Evolutionary conservation across 2,113 vertebrate species (phyloP).

Genomic region (Balaeniceps rex): DNA sequence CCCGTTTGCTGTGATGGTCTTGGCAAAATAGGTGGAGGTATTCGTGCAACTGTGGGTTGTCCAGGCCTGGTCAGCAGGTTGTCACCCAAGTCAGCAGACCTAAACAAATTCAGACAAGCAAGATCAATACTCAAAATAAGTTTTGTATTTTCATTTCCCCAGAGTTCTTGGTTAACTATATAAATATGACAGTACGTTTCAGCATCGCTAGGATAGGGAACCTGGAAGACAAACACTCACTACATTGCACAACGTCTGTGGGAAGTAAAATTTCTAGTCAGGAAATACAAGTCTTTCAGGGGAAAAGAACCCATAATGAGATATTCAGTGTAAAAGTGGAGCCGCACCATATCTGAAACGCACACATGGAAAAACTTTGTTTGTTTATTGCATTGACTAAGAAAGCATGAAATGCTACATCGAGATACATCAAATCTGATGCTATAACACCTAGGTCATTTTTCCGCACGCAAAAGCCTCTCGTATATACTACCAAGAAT

Average conservation of each 20-base stretch:
- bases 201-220: neutral
- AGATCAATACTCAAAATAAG: neutral
- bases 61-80: constrained; percentile 71
- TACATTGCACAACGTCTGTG: accelerated
- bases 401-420: neutral
- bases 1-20: constrained; percentile 82
- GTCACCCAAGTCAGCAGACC: constrained; percentile 83
- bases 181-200: accelerated
- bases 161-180: neutral
- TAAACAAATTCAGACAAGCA: constrained; percentile 56
- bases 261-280: neutral
- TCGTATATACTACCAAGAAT: neutral
- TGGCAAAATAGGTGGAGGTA: constrained; percentile 87
- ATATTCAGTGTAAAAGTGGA: neutral
- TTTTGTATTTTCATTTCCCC: neutral
- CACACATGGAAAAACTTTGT: neutral
- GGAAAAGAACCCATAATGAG: neutral
- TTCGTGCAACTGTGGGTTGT: constrained; percentile 81
- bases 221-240: neutral
- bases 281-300: neutral
- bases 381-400: neutral
- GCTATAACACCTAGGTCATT: neutral
- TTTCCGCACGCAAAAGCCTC: neutral
- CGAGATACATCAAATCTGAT: neutral
- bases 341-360: neutral